These are phyloP conservation scores for Rallus crepitans DNA, from an alignment of 2,797 vertebrate species.

Conservation along the genomic window DNA sequence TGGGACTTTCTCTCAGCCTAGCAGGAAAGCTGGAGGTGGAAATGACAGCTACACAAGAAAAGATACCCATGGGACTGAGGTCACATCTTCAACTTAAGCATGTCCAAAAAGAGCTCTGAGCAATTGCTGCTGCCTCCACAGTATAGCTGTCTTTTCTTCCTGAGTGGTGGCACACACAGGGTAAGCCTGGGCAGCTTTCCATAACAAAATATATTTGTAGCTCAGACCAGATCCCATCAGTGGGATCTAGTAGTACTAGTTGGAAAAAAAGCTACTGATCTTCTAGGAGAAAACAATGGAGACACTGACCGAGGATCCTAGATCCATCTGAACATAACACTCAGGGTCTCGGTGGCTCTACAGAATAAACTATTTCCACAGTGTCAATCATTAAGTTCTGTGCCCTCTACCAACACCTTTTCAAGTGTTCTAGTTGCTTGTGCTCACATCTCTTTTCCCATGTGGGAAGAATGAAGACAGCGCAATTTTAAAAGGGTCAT, in stretches of 20 bases:
- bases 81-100: neutral
- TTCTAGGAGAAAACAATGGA: neutral
- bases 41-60: neutral
- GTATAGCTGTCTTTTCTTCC: neutral
- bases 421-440: neutral
- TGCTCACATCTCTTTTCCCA: neutral
- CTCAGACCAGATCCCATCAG: neutral
- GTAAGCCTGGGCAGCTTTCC: neutral
- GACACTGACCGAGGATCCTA: neutral
- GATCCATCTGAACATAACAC: neutral
- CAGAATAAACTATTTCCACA: neutral
- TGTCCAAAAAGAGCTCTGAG: neutral
- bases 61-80: neutral
- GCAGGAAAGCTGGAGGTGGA: constrained; percentile 5
- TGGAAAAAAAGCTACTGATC: neutral
- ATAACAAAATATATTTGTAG: neutral
- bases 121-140: neutral
- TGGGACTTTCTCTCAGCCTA: neutral
- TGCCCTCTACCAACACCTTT: neutral
- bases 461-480: neutral
- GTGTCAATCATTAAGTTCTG: neutral
- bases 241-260: neutral
- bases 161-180: neutral
- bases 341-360: neutral
- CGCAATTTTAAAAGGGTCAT: neutral